phyloP scores from a whole-genome alignment of 2,113 vertebrate species.

The Sinocyclocheilus anophthalmus region DNA sequence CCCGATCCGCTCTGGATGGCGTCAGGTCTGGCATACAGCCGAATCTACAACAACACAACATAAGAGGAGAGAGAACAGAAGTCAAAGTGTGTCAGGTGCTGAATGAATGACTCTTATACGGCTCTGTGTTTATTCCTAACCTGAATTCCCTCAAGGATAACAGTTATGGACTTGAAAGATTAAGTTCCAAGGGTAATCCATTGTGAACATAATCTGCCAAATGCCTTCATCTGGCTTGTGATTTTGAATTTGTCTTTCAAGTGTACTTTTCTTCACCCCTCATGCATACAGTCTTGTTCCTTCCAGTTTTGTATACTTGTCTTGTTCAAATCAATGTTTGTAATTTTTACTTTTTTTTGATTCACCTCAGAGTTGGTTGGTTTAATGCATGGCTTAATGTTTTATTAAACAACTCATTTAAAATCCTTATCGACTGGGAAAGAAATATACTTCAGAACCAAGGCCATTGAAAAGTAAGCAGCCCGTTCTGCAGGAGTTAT shows the following conservation, averaged over 20 bases:
- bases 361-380: background rate
- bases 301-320: no score
- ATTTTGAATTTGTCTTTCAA: background rate
- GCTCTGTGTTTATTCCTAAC: background rate
- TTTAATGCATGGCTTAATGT: background rate
- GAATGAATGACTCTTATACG: background rate
- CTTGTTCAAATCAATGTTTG: no score
- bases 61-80: slow-evolving; percentile 52
- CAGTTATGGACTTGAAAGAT: background rate
- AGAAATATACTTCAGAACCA: background rate
- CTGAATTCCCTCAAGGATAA: background rate
- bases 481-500: background rate
- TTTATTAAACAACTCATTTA: background rate
- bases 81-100: slow-evolving; percentile 2
- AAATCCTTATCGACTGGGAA: background rate
- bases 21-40: slow-evolving; percentile 92
- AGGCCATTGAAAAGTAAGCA: background rate
- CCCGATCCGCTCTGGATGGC: slow-evolving; percentile 93
- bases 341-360: background rate
- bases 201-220: background rate
- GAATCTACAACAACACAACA: slow-evolving; percentile 76
- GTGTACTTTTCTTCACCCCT: background rate
- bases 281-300: no score
- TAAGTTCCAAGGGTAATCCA: background rate
- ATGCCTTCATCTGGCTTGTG: background rate